phyloP scores from a whole-genome alignment of 2,888 invertebrate species.

The Thera britannica region DNA sequence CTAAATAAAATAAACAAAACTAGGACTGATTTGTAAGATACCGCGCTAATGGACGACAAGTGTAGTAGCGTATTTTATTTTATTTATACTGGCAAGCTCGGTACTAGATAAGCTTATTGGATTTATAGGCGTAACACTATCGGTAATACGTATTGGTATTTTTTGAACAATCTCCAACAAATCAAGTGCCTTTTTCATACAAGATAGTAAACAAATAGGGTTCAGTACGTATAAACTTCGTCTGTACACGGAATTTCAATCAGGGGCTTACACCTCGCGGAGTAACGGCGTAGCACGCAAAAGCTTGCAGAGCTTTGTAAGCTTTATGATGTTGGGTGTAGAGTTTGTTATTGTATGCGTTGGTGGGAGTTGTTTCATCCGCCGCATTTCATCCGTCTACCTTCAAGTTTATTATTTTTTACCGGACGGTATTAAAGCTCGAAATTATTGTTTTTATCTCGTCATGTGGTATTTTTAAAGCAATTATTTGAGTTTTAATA shows the following conservation, averaged over 20 bases:
- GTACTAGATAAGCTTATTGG: constrained; percentile 53
- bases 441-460: constrained; percentile 84
- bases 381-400: constrained; percentile 78
- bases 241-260: constrained; percentile 84
- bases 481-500: constrained; percentile 80
- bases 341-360: constrained; percentile 41
- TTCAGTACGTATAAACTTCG: constrained; percentile 73
- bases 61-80: constrained; percentile 21
- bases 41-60: constrained; percentile 31
- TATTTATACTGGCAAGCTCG: constrained; percentile 22
- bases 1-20: constrained; percentile 16
- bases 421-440: constrained; percentile 76
- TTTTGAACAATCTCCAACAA: constrained; percentile 28
- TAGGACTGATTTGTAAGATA: constrained; percentile 28
- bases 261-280: constrained; percentile 51
- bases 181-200: constrained; percentile 59
- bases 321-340: not conserved
- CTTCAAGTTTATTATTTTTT: constrained; percentile 82
- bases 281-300: constrained; percentile 11
- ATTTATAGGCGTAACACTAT: constrained; percentile 73
- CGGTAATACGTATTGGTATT: constrained; percentile 67
- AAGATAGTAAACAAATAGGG: constrained; percentile 76
- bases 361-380: constrained; percentile 41
- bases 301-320: constrained; percentile 5
- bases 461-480: constrained; percentile 79